Evolutionary conservation across 2,113 vertebrate species (phyloP).

Genomic region (Corydoras maculifer): DNA sequence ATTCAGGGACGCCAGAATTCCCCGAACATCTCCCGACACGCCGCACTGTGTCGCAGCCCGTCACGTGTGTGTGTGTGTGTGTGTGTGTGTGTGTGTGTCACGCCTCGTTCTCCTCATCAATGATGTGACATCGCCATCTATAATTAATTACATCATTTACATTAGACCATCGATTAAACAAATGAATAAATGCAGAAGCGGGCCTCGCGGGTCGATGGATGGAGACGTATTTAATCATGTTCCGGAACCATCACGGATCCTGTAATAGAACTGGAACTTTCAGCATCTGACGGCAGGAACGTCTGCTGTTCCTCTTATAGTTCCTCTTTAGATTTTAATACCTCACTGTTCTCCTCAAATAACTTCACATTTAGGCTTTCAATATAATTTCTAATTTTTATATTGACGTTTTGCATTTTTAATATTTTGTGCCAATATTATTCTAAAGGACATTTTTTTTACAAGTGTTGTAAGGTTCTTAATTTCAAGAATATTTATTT

Average conservation of each 20-base stretch:
- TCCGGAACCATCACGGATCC: slow-evolving; percentile 95
- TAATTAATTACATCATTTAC: slow-evolving; percentile 99
- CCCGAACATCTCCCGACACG: slow-evolving; percentile 60
- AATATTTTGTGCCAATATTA: too few relatives aligned
- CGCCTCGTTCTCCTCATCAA: slow-evolving; percentile 83
- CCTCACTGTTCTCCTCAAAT: too few relatives aligned
- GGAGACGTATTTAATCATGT: slow-evolving; percentile 97
- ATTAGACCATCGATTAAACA: slow-evolving; percentile 99
- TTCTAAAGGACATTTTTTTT: too few relatives aligned
- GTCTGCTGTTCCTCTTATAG: background rate
- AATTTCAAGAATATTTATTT: too few relatives aligned
- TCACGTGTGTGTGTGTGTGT: too few relatives aligned
- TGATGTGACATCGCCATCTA: slow-evolving; percentile 88
- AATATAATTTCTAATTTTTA: too few relatives aligned
- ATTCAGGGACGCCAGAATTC: slow-evolving; percentile 77
- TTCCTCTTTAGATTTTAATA: too few relatives aligned
- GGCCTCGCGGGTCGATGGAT: slow-evolving; percentile 85
- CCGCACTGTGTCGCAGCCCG: slow-evolving; percentile 16
- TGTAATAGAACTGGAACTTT: slow-evolving; percentile 95
- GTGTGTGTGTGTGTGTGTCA: slow-evolving; percentile 59
- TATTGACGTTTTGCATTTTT: too few relatives aligned
- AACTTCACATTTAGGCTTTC: too few relatives aligned
- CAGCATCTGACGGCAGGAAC: slow-evolving; percentile 79
- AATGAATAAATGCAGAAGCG: slow-evolving; percentile 91
- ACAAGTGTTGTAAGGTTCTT: too few relatives aligned